Percentiles rank a stretch among this genome's conserved stretches.
Evolutionary conservation across 2,888 invertebrate species (phyloP).

Genomic region (Drosophila histrio): DNA sequence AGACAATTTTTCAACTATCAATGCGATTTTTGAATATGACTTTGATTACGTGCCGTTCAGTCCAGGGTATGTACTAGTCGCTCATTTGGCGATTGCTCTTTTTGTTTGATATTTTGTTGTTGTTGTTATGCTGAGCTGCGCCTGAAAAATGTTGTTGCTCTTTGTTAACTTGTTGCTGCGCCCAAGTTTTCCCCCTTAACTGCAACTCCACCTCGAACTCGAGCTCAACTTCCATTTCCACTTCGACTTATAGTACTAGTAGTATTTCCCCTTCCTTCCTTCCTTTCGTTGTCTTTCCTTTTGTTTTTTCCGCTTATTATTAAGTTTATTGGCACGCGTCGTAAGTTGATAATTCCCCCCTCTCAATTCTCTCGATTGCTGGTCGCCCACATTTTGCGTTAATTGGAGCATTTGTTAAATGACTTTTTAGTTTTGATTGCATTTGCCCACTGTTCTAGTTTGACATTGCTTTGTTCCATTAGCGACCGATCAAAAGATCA

Average conservation of each 20-base stretch:
- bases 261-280: slow-evolving; percentile 10
- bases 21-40: no score
- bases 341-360: neutral
- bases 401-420: slow-evolving; percentile 61
- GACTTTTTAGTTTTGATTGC: slow-evolving; percentile 39
- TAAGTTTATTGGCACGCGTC: slow-evolving; percentile 40
- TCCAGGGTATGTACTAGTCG: slow-evolving; percentile 19
- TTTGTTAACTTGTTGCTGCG: slow-evolving; percentile 26
- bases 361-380: neutral
- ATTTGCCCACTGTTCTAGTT: slow-evolving; percentile 26
- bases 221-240: slow-evolving; percentile 16
- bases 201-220: neutral
- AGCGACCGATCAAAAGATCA: slow-evolving; percentile 21
- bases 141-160: slow-evolving; percentile 11
- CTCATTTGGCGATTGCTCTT: slow-evolving; percentile 7
- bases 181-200: slow-evolving; percentile 7
- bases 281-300: slow-evolving; percentile 5
- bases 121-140: neutral
- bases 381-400: slow-evolving; percentile 35
- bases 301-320: slow-evolving; percentile 44
- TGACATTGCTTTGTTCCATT: slow-evolving; percentile 25
- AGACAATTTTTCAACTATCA: no score
- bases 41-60: no score
- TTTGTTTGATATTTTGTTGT: slow-evolving; percentile 1
- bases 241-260: no score